A percentile compares a stretch with the other conserved stretches of the same genome.
Conservation (phyloP, 2,113 vertebrate species). For the Thinocorus orbignyianus region DNA sequence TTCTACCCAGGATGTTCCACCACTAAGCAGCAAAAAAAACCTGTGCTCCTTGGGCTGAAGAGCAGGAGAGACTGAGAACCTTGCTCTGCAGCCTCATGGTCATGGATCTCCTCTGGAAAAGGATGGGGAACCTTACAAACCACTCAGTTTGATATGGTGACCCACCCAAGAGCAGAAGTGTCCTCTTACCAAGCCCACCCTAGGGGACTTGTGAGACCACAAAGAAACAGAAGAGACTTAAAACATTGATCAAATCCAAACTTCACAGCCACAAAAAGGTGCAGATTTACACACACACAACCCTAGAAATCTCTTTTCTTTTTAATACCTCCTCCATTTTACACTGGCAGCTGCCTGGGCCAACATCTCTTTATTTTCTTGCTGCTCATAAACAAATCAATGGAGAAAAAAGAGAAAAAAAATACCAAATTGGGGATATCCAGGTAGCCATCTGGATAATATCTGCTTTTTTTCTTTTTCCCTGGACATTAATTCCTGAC, state of each 20-base stretch:
- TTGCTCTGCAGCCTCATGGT: rapidly evolving
- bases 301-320: not conserved
- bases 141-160: not conserved
- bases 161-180: not conserved
- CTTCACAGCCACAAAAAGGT: not conserved
- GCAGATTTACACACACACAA: not conserved
- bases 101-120: not conserved
- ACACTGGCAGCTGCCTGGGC: not conserved
- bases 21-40: rapidly evolving
- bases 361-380: not conserved
- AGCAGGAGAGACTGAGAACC: not conserved
- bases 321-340: not conserved
- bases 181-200: not conserved
- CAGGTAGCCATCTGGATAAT: not conserved
- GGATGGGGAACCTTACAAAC: not conserved
- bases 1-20: not conserved
- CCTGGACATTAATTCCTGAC: not conserved
- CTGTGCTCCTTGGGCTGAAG: not conserved
- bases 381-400: not conserved
- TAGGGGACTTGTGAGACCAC: not conserved
- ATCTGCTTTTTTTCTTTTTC: not conserved
- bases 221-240: not conserved
- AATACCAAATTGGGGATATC: rapidly evolving
- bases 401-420: not conserved
- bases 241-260: not conserved